Evolutionary conservation across 1,140 invertebrate genomes (phyloP).

Genomic region (Conus betulinus): DNA sequence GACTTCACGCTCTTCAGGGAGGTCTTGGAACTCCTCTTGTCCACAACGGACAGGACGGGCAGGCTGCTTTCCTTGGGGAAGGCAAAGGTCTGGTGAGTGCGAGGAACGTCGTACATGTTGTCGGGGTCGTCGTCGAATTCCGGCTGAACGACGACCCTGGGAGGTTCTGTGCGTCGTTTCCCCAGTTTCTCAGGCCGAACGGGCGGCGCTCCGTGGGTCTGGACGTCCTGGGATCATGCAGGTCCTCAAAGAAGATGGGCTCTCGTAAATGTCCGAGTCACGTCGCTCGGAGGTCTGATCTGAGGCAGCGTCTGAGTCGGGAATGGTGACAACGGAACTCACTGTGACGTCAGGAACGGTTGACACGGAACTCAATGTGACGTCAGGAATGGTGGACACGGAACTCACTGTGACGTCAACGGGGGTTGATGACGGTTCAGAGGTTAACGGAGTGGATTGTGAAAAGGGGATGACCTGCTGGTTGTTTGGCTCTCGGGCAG

Average conservation of each 20-base stretch:
- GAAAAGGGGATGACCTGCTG: not conserved
- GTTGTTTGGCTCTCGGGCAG: not conserved
- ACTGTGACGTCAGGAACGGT: not conserved
- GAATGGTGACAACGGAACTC: not conserved
- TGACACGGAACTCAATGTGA: not conserved
- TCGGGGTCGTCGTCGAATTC: slow-evolving; percentile 18
- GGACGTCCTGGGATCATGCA: not conserved
- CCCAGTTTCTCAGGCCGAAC: not conserved
- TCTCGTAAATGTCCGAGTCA: slow-evolving; percentile 27
- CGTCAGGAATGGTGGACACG: not conserved
- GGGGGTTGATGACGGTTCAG: not conserved
- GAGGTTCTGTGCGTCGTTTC: not conserved
- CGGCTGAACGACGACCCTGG: not conserved
- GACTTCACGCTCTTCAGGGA: not conserved
- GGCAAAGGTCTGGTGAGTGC: not conserved
- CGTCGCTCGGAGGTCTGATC: not conserved
- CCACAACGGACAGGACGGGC: not conserved
- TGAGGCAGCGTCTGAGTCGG: not conserved
- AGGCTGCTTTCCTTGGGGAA: slow-evolving; percentile 3
- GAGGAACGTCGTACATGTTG: slow-evolving; percentile 26
- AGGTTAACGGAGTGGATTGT: not conserved
- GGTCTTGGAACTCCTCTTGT: slow-evolving; percentile 3
- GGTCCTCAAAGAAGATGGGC: slow-evolving; percentile 7
- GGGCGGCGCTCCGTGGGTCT: slow-evolving; percentile 1
- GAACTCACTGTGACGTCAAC: slow-evolving; percentile 5